Evolutionary conservation across 2,113 vertebrate species (phyloP).

Genomic region (Laticauda laticaudata): DNA sequence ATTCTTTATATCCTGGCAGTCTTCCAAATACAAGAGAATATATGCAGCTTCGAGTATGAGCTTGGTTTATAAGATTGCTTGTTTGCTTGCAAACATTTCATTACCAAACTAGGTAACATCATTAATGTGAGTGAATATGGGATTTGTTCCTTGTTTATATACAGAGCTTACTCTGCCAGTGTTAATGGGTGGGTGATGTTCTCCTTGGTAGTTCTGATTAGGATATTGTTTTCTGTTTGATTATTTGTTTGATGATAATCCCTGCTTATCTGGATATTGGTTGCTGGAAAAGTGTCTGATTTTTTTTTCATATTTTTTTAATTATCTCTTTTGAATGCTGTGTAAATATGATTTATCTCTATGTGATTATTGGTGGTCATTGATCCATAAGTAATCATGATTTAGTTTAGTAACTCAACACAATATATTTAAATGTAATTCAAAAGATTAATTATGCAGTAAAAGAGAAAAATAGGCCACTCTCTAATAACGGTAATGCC

Average conservation of each 20-base stretch:
- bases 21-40: not conserved
- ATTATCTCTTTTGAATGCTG: not conserved
- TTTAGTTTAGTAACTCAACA: not conserved
- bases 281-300: not conserved
- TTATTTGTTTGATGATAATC: not conserved
- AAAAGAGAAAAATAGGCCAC: not conserved
- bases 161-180: not conserved
- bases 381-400: not conserved
- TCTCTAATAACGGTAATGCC: not conserved
- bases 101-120: not conserved
- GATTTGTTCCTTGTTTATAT: not conserved
- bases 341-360: not conserved
- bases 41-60: not conserved
- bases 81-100: not conserved
- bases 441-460: not conserved
- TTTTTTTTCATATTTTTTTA: not conserved
- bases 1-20: slow-evolving; percentile 14
- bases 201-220: not conserved
- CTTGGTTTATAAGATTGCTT: not conserved
- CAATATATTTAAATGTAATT: not conserved
- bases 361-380: not conserved
- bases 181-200: not conserved
- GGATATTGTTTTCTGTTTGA: not conserved
- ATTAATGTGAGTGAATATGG: not conserved
- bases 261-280: not conserved